Percentiles rank a stretch among this genome's conserved stretches.
Conservation (phyloP, 1,140 invertebrate species). For the Drosophila guanche region DNA sequence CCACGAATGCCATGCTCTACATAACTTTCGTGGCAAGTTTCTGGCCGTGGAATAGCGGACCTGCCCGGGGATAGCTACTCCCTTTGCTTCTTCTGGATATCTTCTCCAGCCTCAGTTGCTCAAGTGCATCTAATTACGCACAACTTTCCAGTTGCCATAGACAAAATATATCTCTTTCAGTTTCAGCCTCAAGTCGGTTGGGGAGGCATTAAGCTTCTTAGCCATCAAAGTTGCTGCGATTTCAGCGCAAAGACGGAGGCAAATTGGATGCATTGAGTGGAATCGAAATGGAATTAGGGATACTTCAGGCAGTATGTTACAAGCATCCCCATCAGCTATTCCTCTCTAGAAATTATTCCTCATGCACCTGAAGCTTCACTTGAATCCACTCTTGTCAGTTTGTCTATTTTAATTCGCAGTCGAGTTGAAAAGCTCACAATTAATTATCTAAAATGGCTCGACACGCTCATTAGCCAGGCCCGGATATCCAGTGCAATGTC, state of each 20-base stretch:
- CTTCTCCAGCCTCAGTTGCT: slow-evolving; percentile 45
- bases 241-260: background rate
- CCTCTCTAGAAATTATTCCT: background rate
- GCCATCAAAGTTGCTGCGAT: slow-evolving; percentile 15
- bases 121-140: slow-evolving; percentile 70
- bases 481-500: slow-evolving; percentile 42
- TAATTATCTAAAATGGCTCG: slow-evolving; percentile 58
- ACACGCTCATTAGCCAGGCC: slow-evolving; percentile 51
- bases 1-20: slow-evolving; percentile 45
- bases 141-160: slow-evolving; percentile 55
- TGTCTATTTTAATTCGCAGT: slow-evolving; percentile 35
- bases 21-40: slow-evolving; percentile 56
- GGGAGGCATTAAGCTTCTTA: slow-evolving; percentile 18
- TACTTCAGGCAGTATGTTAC: too few species aligned
- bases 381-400: background rate
- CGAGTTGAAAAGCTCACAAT: slow-evolving; percentile 53
- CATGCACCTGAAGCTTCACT: background rate
- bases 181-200: slow-evolving; percentile 29
- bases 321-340: background rate
- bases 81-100: slow-evolving; percentile 14
- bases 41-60: slow-evolving; percentile 7
- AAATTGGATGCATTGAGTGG: background rate
- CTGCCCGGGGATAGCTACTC: slow-evolving; percentile 11
- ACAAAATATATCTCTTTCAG: slow-evolving; percentile 52
- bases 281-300: slow-evolving; percentile 1